These are phyloP conservation scores for Apogon talboti DNA, from an alignment of 2,797 vertebrate genomes.

Conservation along the genomic window DNA sequence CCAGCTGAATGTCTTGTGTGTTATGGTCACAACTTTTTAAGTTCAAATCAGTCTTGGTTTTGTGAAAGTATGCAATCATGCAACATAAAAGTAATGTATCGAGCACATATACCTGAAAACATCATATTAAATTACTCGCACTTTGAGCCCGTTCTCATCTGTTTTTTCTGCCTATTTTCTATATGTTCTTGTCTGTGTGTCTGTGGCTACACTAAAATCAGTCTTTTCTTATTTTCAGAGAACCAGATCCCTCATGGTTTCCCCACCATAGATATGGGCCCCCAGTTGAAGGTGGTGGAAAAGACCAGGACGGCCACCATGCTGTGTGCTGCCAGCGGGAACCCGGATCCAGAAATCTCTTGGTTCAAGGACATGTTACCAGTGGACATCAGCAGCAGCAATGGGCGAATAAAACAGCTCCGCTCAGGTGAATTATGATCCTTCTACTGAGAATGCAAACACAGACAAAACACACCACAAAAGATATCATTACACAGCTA, in stretches of 20 bases:
- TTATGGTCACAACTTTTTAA: too few relatives aligned
- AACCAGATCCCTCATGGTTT: slow-evolving; percentile 94
- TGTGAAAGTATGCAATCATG: too few relatives aligned
- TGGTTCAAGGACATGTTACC: slow-evolving; percentile 99
- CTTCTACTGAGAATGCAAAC: slow-evolving; percentile 27
- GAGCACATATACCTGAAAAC: too few relatives aligned
- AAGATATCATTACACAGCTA: slow-evolving; percentile 15
- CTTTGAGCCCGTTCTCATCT: background rate
- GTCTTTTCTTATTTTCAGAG: slow-evolving; percentile 80
- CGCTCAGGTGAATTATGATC: slow-evolving; percentile 89
- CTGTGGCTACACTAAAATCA: slow-evolving; percentile 6
- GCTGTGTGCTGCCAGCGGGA: slow-evolving; percentile 95
- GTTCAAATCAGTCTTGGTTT: too few relatives aligned
- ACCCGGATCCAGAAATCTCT: slow-evolving; percentile 96
- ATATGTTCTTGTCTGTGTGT: background rate
- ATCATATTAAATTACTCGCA: too few relatives aligned
- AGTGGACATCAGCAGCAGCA: slow-evolving; percentile 93
- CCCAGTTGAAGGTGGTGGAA: slow-evolving; percentile 97
- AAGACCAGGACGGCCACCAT: slow-evolving; percentile 94
- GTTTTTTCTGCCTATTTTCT: background rate
- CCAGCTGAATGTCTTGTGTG: too few relatives aligned
- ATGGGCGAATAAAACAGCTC: slow-evolving; percentile 95
- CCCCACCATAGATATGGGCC: slow-evolving; percentile 96
- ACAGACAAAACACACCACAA: slow-evolving; percentile 5
- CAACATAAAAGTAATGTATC: too few relatives aligned